Base-by-base conservation (phyloP, 2,797 vertebrate genomes). In the Chanos chanos region DNA sequence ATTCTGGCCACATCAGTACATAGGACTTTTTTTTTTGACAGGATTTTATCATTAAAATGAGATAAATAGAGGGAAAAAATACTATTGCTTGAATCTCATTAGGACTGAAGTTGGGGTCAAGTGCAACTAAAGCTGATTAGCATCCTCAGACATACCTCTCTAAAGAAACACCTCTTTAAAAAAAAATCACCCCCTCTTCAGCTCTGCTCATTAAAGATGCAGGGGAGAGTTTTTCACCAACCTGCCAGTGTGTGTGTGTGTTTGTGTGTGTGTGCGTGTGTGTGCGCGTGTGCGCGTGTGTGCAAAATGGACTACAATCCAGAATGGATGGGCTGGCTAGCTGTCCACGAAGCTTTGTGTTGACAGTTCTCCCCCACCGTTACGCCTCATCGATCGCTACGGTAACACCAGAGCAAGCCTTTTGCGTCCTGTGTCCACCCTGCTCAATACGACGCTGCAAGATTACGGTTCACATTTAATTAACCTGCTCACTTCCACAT, bases 391-490 rank as follows among this genome's bases (percentile, higher is more conserved):
- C 28, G 51, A 54, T 57, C 24, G 2, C 15, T 50, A n/a, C 44
- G 3, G 28, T 27, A 31, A 24, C 4, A 15, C 43, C 44, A 34
- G 15, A 3, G 18, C 5, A 28, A 50, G n/a, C 22, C 0, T 3
- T 30, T 44, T 44, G 12, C 24, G 39, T 4, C 5, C 10, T 3
- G 4, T 9, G 12, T 36, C 22, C 2, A 1, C 40, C 34, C 34
- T 25, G 41, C 52, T 66, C 51, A 16, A 71, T 50, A 48, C 19
- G 1, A 48, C 27, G 18, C 36, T 33, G 19, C 9, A 28, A 59
- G 54, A 63, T 67, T 54, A 50, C 40, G 30, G 47, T 61, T 48
- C 48, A 36, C 18, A 24, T 59, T 64, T 63, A 67, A 71, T 59
- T 54, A 71, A 67, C 31, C 47, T 36, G 31, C 24, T 40, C 40